Percentiles rank a stretch among this genome's conserved stretches.
These are phyloP conservation scores for Holothuria scabra DNA, from an alignment of 53 echinoderm and acorn worm genomes.

Conservation along the genomic window DNA sequence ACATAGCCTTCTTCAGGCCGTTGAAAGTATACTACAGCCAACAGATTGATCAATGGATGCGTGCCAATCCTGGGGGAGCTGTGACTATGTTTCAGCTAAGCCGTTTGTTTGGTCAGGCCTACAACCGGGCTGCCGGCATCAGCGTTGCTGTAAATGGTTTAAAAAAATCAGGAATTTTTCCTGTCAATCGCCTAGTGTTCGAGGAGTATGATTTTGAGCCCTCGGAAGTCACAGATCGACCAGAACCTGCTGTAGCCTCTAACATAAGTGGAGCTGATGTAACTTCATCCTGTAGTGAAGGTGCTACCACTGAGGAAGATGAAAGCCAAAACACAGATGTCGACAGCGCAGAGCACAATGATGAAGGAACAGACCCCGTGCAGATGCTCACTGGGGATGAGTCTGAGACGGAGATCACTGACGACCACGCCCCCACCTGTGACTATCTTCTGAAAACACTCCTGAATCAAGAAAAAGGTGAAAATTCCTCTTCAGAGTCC, in stretches of 20 bases:
- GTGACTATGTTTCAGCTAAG: slow-evolving; percentile 24
- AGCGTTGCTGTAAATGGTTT: slow-evolving; percentile 26
- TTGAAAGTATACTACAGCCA: slow-evolving; percentile 15
- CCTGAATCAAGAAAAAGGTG: slow-evolving; percentile 20
- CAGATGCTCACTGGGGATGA: neutral
- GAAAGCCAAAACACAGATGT: slow-evolving; percentile 10
- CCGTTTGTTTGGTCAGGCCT: slow-evolving; percentile 13
- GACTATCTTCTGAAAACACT: no score
- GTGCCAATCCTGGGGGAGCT: neutral
- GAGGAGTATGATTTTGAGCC: slow-evolving; percentile 4
- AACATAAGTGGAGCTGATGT: no score
- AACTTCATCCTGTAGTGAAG: no score
- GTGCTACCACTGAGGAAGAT: slow-evolving; percentile 8
- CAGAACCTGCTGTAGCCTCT: slow-evolving; percentile 14
- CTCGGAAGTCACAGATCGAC: slow-evolving; percentile 27
- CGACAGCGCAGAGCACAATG: slow-evolving; percentile 25
- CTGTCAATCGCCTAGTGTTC: slow-evolving; percentile 35
- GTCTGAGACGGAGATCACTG: slow-evolving; percentile 14
- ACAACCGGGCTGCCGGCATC: neutral
- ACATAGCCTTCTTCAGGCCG: slow-evolving; percentile 13
- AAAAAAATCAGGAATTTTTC: slow-evolving; percentile 15
- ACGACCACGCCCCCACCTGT: no score
- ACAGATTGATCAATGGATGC: slow-evolving; percentile 34
- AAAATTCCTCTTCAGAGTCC: neutral
- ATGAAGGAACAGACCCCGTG: slow-evolving; percentile 4